Evolutionary conservation across 2,888 invertebrate genomes (phyloP).

Genomic region (Andrena camellia): DNA sequence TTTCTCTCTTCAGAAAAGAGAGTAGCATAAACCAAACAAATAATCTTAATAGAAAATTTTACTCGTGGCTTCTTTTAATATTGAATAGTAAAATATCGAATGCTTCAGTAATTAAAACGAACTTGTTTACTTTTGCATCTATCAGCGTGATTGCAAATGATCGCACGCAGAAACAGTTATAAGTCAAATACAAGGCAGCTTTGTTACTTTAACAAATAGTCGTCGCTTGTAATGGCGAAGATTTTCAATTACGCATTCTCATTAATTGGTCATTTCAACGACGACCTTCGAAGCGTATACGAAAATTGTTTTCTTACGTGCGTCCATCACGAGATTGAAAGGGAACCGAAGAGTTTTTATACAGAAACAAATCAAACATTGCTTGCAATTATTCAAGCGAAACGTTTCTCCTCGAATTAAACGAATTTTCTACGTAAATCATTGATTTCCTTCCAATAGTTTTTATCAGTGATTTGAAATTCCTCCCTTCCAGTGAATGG

Average conservation of each 20-base stretch:
- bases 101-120: conserved; percentile 11
- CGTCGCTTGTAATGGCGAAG: background rate
- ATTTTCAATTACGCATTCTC: conserved; percentile 11
- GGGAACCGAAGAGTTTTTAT: conserved; percentile 51
- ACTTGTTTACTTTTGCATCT: conserved; percentile 44
- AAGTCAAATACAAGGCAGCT: background rate
- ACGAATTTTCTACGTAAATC: background rate
- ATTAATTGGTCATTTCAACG: background rate
- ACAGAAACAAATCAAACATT: conserved; percentile 38
- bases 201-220: conserved; percentile 11
- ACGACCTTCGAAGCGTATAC: conserved; percentile 1
- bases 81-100: background rate
- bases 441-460: background rate
- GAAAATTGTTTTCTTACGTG: conserved; percentile 47
- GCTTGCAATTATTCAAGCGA: background rate
- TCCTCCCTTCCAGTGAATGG: no score
- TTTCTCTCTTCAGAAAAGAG: no score
- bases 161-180: conserved; percentile 13
- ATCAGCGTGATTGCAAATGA: background rate
- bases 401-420: background rate
- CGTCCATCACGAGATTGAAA: conserved; percentile 43
- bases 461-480: no score
- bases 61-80: background rate
- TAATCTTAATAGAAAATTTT: background rate
- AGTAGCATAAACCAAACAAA: background rate